A percentile compares a stretch with the other conserved stretches of the same genome.
Conservation (phyloP, 2,888 invertebrate species). For the Cantharis rufa region DNA sequence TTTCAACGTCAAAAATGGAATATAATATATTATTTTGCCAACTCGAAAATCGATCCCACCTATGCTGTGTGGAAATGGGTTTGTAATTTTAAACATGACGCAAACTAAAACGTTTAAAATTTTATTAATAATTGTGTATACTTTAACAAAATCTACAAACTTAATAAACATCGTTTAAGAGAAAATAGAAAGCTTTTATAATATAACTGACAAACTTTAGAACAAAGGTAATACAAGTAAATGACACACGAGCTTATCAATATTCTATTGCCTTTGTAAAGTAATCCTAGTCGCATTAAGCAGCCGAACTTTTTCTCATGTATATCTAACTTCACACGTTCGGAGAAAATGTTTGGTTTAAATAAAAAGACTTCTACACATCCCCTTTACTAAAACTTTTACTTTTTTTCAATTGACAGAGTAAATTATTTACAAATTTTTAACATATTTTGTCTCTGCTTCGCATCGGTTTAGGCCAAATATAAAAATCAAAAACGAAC, state of each 20-base stretch:
- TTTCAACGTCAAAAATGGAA: background rate
- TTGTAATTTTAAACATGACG: too few species aligned
- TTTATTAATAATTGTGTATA: background rate
- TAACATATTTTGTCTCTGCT: background rate
- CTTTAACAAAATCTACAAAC: background rate
- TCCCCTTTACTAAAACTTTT: background rate
- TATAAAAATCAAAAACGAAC: background rate
- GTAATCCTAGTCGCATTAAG: constrained; percentile 20
- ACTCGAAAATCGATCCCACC: background rate
- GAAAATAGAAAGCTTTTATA: background rate
- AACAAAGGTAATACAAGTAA: constrained; percentile 11
- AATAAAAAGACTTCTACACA: background rate
- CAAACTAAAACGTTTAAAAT: background rate
- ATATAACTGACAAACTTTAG: background rate
- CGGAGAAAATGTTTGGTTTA: background rate
- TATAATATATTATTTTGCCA: background rate
- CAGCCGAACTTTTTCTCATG: background rate
- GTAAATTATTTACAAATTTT: background rate
- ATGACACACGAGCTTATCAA: constrained; percentile 23
- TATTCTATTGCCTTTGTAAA: constrained; percentile 19
- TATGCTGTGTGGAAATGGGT: too few species aligned
- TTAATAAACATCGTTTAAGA: background rate
- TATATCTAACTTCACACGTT: constrained; percentile 1
- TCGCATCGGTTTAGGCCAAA: background rate
- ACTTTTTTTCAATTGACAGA: background rate